phyloP scores from a whole-genome alignment of 2,113 vertebrate species.

The Hippolais icterina region DNA sequence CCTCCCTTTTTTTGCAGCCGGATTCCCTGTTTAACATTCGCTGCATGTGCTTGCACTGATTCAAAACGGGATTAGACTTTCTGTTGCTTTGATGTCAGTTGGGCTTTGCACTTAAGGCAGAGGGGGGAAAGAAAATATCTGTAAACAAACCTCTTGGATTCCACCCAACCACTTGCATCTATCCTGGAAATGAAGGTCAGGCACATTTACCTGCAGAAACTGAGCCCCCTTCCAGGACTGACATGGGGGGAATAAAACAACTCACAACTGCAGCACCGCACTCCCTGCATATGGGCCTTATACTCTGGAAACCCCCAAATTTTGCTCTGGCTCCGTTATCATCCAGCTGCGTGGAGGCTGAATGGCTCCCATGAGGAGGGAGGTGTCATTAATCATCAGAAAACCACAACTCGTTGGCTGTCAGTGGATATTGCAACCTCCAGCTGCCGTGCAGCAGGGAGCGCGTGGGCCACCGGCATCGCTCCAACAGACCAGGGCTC shows the following conservation, averaged over 20 bases:
- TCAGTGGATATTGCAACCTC: conserved; percentile 15
- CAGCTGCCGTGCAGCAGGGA: background rate
- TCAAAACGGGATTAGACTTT: conserved; percentile 66
- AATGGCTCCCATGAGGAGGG: background rate
- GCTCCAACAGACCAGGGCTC: background rate
- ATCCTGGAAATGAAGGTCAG: background rate
- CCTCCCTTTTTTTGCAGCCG: conserved; percentile 12
- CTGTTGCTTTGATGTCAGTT: conserved; percentile 66
- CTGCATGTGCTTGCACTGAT: conserved; percentile 41
- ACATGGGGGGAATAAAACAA: fast-evolving
- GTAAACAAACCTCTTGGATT: background rate
- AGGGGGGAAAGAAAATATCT: background rate
- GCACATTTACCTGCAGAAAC: background rate
- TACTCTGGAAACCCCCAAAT: background rate
- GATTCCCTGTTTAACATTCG: conserved; percentile 69
- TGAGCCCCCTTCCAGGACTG: background rate
- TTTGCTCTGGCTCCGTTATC: background rate
- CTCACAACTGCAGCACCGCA: fast-evolving
- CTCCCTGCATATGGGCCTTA: background rate
- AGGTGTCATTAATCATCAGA: conserved; percentile 29
- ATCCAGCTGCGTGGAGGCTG: background rate
- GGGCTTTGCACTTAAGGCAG: conserved; percentile 43
- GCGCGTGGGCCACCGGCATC: background rate
- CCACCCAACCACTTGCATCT: background rate
- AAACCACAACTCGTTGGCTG: conserved; percentile 6